Evolutionary conservation across 2,888 invertebrate species (phyloP).

Genomic region (Hydropsyche betteni): DNA sequence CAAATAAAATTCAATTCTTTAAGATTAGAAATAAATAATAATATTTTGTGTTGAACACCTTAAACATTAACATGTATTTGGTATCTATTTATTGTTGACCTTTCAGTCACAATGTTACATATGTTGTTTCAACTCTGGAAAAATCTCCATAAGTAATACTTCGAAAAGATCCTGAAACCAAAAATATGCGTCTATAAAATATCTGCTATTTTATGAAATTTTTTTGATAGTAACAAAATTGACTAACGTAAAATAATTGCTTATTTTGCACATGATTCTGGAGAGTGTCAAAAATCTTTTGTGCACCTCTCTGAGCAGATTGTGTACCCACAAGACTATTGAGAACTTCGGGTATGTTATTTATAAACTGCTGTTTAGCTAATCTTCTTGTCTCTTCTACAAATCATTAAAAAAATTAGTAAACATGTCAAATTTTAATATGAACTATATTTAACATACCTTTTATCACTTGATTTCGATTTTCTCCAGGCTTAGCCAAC

Average conservation of each 20-base stretch:
- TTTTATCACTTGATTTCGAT: conserved; percentile 62
- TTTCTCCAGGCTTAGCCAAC: conserved; percentile 67
- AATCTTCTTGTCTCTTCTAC: conserved; percentile 73
- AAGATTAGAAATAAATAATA: too few species aligned
- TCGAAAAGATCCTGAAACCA: conserved; percentile 73
- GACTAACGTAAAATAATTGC: conserved; percentile 88
- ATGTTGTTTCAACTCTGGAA: conserved; percentile 73
- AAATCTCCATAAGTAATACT: conserved; percentile 72
- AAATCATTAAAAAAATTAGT: conserved; percentile 21
- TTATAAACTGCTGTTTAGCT: conserved; percentile 74
- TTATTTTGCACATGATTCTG: conserved; percentile 89
- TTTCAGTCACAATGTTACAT: conserved; percentile 48
- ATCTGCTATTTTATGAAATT: background rate
- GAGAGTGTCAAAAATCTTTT: conserved; percentile 85
- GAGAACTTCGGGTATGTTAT: conserved; percentile 80
- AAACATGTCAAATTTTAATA: background rate
- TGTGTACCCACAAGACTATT: conserved; percentile 86
- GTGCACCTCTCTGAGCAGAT: conserved; percentile 83
- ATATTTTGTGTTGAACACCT: too few species aligned
- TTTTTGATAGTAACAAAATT: background rate
- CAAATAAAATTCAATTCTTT: too few species aligned
- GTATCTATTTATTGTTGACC: too few species aligned
- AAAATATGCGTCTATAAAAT: conserved; percentile 41
- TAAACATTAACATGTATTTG: too few species aligned
- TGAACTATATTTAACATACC: conserved; percentile 54